phyloP scores from a whole-genome alignment of 1,140 invertebrate species.

The Cotesia vestalis region DNA sequence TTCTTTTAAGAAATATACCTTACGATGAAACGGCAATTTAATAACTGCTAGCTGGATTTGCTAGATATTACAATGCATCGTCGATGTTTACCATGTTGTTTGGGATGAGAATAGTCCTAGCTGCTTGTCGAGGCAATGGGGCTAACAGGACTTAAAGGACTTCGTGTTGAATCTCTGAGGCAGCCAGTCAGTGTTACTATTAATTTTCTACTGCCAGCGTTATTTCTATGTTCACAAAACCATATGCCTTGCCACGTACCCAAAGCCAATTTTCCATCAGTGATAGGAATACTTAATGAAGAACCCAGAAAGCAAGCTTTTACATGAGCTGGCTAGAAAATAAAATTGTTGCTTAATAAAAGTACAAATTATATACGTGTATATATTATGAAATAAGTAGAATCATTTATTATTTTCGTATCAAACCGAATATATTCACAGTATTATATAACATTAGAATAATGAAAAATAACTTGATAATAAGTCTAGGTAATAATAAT shows the following conservation, averaged over 20 bases:
- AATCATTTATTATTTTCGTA: too few relatives aligned
- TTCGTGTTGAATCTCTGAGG: slow-evolving; percentile 81
- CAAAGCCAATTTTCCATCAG: slow-evolving; percentile 92
- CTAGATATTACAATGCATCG: slow-evolving; percentile 63
- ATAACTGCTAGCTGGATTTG: slow-evolving; percentile 63
- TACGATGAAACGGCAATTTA: slow-evolving; percentile 50
- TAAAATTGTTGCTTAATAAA: slow-evolving; percentile 42
- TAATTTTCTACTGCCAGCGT: slow-evolving; percentile 90
- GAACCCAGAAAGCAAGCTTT: slow-evolving; percentile 97
- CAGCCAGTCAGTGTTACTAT: slow-evolving; percentile 91
- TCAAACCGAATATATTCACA: too few relatives aligned
- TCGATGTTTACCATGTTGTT: slow-evolving; percentile 62
- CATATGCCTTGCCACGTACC: slow-evolving; percentile 98
- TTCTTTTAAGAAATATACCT: slow-evolving; percentile 43
- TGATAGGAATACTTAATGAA: slow-evolving; percentile 93
- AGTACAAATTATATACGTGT: not conserved
- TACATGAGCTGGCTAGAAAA: slow-evolving; percentile 90
- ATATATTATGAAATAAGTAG: too few relatives aligned
- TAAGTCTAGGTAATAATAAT: too few relatives aligned
- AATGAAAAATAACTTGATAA: too few relatives aligned
- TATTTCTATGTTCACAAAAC: slow-evolving; percentile 96
- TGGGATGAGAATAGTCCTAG: slow-evolving; percentile 73
- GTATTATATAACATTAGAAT: too few relatives aligned
- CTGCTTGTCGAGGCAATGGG: slow-evolving; percentile 89
- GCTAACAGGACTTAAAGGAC: slow-evolving; percentile 82